Conservation (phyloP, 2,797 vertebrate genomes). For the Enteromius radiatus region DNA sequence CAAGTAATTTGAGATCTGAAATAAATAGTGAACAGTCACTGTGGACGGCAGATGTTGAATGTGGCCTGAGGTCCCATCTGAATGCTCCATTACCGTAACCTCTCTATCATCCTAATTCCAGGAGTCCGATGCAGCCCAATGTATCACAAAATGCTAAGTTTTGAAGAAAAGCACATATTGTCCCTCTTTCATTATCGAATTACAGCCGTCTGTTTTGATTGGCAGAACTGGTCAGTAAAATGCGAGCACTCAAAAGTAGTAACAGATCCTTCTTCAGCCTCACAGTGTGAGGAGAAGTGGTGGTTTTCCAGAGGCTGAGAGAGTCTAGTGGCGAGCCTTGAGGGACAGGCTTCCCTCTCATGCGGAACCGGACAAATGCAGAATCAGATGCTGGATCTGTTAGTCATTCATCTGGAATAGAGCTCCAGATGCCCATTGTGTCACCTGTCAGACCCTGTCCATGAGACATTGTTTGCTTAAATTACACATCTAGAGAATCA, state of each 20-base stretch:
- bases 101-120: conserved; percentile 48
- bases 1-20: conserved; percentile 31
- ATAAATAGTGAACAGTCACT: conserved; percentile 17
- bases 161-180: conserved; percentile 66
- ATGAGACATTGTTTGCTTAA: conserved; percentile 30
- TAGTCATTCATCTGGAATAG: conserved; percentile 32
- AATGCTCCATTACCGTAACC: not conserved
- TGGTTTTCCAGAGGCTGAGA: conserved; percentile 26
- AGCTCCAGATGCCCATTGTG: conserved; percentile 33
- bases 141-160: conserved; percentile 67
- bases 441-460: conserved; percentile 50
- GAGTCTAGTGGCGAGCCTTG: conserved; percentile 30
- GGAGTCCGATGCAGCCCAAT: conserved; percentile 47
- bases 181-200: conserved; percentile 72
- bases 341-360: conserved; percentile 34
- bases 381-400: conserved; percentile 48
- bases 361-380: conserved; percentile 49
- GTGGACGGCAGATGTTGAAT: conserved; percentile 16
- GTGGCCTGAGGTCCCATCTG: conserved; percentile 23
- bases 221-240: conserved; percentile 64
- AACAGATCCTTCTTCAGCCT: conserved; percentile 28
- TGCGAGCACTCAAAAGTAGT: conserved; percentile 57
- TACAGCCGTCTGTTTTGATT: conserved; percentile 76
- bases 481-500: conserved; percentile 43
- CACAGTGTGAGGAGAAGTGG: conserved; percentile 42